phyloP scores from a whole-genome alignment of 2,888 invertebrate species.

The Drosophila nr. perissopoda region DNA sequence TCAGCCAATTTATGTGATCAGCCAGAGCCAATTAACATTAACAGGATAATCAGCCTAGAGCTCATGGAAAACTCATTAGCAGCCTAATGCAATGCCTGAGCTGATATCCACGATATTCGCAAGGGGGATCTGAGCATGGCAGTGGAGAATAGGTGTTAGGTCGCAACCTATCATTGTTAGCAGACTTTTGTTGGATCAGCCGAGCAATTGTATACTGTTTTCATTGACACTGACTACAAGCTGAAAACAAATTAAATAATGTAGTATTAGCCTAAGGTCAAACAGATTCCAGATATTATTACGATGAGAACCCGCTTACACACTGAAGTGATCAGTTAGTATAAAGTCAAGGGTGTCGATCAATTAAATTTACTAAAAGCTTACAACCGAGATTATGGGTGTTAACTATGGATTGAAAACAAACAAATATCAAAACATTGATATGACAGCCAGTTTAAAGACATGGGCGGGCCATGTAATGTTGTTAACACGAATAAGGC shows the following conservation, averaged over 20 bases:
- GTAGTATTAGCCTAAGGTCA: neutral
- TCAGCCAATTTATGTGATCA: constrained; percentile 23
- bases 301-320: neutral
- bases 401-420: constrained; percentile 18
- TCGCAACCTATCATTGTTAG: constrained; percentile 18
- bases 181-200: constrained; percentile 9
- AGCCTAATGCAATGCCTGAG: constrained; percentile 11
- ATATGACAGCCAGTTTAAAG: neutral
- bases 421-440: too few species aligned
- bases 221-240: constrained; percentile 15
- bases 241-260: neutral
- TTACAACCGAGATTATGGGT: constrained; percentile 51
- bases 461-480: constrained; percentile 1
- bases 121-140: neutral
- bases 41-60: constrained; percentile 37
- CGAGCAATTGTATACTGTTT: constrained; percentile 20
- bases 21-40: constrained; percentile 54
- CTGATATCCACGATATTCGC: neutral
- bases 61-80: constrained; percentile 46
- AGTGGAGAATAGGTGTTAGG: constrained; percentile 17
- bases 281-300: neutral
- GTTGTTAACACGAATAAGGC: constrained; percentile 6
- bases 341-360: constrained; percentile 31
- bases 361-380: constrained; percentile 40
- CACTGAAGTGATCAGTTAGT: constrained; percentile 40